Percentiles rank a stretch among this genome's conserved stretches.
Evolutionary conservation across 2,888 invertebrate species (phyloP).

Genomic region (Drosophila cognata): DNA sequence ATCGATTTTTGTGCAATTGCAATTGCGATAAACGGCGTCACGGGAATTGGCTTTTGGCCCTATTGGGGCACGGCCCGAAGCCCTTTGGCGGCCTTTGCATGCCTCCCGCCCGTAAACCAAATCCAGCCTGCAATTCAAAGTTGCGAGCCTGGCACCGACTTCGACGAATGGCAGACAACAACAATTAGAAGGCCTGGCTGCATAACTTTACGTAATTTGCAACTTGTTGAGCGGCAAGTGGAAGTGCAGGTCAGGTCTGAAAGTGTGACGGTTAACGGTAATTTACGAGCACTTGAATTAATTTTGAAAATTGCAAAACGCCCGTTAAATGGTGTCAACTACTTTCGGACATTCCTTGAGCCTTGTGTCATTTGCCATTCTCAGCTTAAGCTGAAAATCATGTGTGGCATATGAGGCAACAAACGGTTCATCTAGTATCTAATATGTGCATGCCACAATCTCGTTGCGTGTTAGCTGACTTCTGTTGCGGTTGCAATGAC

Average conservation of each 20-base stretch:
- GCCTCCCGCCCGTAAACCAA: conserved; percentile 44
- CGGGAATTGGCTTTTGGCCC: conserved; percentile 32
- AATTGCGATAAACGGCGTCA: conserved; percentile 42
- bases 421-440: background rate
- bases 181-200: conserved; percentile 47
- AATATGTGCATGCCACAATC: conserved; percentile 3
- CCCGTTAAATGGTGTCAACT: conserved; percentile 11
- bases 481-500: conserved; percentile 50
- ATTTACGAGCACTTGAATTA: conserved; percentile 48
- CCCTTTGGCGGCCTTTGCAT: conserved; percentile 39
- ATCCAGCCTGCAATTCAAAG: conserved; percentile 46
- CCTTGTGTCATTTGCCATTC: conserved; percentile 17
- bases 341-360: conserved; percentile 3
- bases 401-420: background rate
- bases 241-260: conserved; percentile 26
- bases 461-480: conserved; percentile 36
- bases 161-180: conserved; percentile 38
- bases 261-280: conserved; percentile 19
- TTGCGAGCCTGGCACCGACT: conserved; percentile 23
- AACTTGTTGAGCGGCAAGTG: conserved; percentile 55
- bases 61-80: conserved; percentile 1
- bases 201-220: conserved; percentile 55
- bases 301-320: conserved; percentile 53
- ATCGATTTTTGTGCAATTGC: conserved; percentile 43
- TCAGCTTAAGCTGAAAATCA: conserved; percentile 1